Evolutionary conservation across 2,888 invertebrate genomes (phyloP).

Genomic region (Drosophila ustulata): DNA sequence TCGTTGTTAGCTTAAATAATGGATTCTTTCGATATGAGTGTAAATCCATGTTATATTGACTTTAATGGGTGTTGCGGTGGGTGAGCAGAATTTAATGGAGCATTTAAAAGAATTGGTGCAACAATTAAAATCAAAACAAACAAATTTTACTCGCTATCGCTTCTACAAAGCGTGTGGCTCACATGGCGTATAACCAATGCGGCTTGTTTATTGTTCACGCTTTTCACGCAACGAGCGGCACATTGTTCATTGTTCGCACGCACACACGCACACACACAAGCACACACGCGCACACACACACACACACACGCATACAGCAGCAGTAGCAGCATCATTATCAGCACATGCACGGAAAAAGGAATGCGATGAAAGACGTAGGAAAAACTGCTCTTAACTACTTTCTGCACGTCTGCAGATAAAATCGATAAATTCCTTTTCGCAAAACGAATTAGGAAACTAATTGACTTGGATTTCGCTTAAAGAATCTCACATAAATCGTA

Average conservation of each 20-base stretch:
- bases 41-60: not conserved
- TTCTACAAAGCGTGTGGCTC: slow-evolving; percentile 14
- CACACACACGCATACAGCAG: not conserved
- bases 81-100: slow-evolving; percentile 34
- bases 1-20: too few species aligned
- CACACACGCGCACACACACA: slow-evolving; percentile 15
- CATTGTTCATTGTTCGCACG: slow-evolving; percentile 50
- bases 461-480: slow-evolving; percentile 81
- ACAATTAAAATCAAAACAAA: slow-evolving; percentile 63
- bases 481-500: slow-evolving; percentile 80
- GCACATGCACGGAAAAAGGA: slow-evolving; percentile 55
- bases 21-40: not conserved
- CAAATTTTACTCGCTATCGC: slow-evolving; percentile 62
- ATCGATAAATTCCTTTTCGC: slow-evolving; percentile 81
- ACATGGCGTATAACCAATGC: slow-evolving; percentile 73
- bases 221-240: slow-evolving; percentile 39
- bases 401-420: slow-evolving; percentile 82
- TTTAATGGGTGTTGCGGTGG: not conserved
- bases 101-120: slow-evolving; percentile 60
- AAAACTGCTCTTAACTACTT: slow-evolving; percentile 79
- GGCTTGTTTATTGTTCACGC: slow-evolving; percentile 69
- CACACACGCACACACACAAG: slow-evolving; percentile 20
- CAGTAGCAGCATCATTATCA: slow-evolving; percentile 74
- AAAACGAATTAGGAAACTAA: slow-evolving; percentile 82
- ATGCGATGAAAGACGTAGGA: slow-evolving; percentile 47